A percentile compares a stretch with the other conserved stretches of the same genome.
These are phyloP conservation scores for Fabriciana adippe DNA, from an alignment of 2,888 invertebrate species.

Conservation along the genomic window DNA sequence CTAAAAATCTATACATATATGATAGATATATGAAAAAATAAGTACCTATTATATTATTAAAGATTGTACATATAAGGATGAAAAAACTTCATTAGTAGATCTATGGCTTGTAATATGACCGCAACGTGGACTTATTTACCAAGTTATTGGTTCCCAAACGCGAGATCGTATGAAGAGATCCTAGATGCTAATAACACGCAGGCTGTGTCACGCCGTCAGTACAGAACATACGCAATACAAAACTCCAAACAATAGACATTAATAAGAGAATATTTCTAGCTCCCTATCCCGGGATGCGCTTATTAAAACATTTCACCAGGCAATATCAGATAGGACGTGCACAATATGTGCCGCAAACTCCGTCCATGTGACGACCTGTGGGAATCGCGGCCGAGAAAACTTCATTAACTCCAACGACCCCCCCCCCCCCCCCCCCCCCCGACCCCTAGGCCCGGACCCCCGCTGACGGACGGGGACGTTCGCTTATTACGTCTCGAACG, in stretches of 20 bases:
- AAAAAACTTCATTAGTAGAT: not conserved
- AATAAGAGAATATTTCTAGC: constrained; percentile 71
- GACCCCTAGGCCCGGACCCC: constrained; percentile 44
- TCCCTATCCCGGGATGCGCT: constrained; percentile 72
- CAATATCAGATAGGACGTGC: constrained; percentile 78
- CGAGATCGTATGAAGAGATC: constrained; percentile 28
- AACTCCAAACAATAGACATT: constrained; percentile 81
- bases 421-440: constrained; percentile 58
- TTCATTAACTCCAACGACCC: constrained; percentile 80
- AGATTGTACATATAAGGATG: not conserved
- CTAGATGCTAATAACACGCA: constrained; percentile 40
- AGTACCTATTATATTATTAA: too few species aligned
- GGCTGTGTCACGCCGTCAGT: constrained; percentile 46
- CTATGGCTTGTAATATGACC: not conserved
- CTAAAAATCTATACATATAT: constrained; percentile 13
- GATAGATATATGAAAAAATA: not conserved
- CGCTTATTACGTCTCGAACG: constrained; percentile 81
- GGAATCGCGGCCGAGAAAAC: constrained; percentile 81
- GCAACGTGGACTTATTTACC: constrained; percentile 7
- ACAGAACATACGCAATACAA: constrained; percentile 69
- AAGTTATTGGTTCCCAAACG: constrained; percentile 21
- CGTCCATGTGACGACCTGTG: constrained; percentile 81
- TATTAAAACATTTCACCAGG: constrained; percentile 80
- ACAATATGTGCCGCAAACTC: constrained; percentile 80
- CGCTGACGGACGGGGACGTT: constrained; percentile 67